These are phyloP conservation scores for Acanthosepion esculentum DNA, from an alignment of 2,888 invertebrate genomes.

Conservation along the genomic window DNA sequence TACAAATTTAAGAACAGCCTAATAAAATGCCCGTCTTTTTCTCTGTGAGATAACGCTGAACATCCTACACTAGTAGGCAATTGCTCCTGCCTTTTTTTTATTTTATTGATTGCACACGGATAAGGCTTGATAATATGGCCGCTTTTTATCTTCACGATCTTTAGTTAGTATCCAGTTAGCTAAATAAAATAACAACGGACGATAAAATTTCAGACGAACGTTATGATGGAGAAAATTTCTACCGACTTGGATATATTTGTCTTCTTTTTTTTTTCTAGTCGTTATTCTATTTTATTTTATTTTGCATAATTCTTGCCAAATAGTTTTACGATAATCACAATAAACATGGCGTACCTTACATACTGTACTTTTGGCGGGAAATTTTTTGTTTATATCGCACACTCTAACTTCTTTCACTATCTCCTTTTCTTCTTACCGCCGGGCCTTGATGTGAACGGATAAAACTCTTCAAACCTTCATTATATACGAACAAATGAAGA, in stretches of 20 bases:
- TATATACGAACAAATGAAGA: neutral
- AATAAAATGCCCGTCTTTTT: conserved; percentile 33
- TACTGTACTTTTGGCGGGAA: neutral
- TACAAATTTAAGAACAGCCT: neutral
- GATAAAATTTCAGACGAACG: neutral
- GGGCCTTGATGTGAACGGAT: neutral
- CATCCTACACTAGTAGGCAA: neutral
- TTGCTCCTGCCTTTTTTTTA: neutral
- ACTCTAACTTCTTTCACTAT: neutral
- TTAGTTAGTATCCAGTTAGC: neutral
- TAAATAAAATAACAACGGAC: neutral
- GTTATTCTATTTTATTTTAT: neutral
- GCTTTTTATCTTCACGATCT: neutral
- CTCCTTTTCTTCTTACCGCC: neutral
- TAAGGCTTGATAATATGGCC: neutral
- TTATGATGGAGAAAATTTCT: neutral
- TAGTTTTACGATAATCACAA: neutral
- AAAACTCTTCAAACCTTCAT: neutral
- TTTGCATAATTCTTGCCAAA: neutral
- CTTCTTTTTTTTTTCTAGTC: neutral
- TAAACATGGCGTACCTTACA: neutral
- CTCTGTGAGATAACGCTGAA: neutral
- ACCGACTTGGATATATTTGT: neutral
- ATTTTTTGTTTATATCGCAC: neutral
- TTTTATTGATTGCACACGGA: neutral